phyloP scores from a whole-genome alignment of 2,888 invertebrate species.

The Himalopsyche japonica region DNA sequence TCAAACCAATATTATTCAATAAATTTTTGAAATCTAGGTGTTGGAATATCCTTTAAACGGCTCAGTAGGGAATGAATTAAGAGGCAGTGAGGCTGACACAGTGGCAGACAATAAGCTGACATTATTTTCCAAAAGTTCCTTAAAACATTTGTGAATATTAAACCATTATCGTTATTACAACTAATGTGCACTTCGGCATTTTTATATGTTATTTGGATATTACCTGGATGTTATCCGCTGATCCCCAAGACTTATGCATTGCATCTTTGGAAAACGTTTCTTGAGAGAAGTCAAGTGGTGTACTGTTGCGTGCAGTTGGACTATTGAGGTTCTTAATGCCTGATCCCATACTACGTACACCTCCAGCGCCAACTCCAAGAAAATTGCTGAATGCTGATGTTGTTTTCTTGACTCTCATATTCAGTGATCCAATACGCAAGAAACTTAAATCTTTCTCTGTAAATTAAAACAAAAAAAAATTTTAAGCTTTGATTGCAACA shows the following conservation, averaged over 20 bases:
- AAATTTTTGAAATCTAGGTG: too few relatives aligned
- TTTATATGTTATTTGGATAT: constrained; percentile 38
- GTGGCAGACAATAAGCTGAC: too few relatives aligned
- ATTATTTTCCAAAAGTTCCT: too few relatives aligned
- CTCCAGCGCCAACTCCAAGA: constrained; percentile 73
- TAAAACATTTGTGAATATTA: too few relatives aligned
- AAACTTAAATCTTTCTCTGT: constrained; percentile 88
- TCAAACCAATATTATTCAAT: too few relatives aligned
- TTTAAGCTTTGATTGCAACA: constrained; percentile 9
- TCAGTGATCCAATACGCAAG: constrained; percentile 88
- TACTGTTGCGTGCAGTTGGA: constrained; percentile 44
- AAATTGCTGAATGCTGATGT: constrained; percentile 92
- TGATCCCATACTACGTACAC: constrained; percentile 47
- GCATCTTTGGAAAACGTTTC: constrained; percentile 61
- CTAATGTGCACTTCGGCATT: not conserved
- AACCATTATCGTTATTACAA: too few relatives aligned
- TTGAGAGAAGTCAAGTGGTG: constrained; percentile 47
- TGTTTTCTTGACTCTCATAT: constrained; percentile 89
- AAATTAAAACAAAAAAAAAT: constrained; percentile 43
- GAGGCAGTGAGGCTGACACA: too few relatives aligned
- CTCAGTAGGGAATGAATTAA: too few relatives aligned
- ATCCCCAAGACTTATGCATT: constrained; percentile 86
- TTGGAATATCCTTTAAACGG: too few relatives aligned
- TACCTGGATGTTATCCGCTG: constrained; percentile 83
- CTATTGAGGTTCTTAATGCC: constrained; percentile 55